These are phyloP conservation scores for Sinelater perroti DNA, from an alignment of 2,888 invertebrate species.

Conservation along the genomic window DNA sequence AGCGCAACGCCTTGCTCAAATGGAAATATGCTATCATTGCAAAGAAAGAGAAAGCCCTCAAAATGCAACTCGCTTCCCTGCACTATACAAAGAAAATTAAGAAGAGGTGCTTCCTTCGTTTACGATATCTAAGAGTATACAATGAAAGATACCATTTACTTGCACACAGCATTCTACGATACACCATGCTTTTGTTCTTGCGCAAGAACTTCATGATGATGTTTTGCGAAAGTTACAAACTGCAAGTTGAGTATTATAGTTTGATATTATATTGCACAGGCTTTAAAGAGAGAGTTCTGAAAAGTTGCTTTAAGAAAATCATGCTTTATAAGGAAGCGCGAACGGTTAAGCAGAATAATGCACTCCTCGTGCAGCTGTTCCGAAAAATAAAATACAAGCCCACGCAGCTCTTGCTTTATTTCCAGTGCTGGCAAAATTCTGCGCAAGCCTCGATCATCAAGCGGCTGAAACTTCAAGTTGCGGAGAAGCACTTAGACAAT, in stretches of 20 bases:
- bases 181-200: conserved; percentile 11
- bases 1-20: conserved; percentile 41
- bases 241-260: background rate
- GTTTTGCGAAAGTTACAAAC: background rate
- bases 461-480: conserved; percentile 33
- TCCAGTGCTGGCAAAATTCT: conserved; percentile 45
- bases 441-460: conserved; percentile 24
- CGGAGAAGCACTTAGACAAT: conserved; percentile 26
- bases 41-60: conserved; percentile 39
- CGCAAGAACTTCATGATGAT: background rate
- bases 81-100: conserved; percentile 44
- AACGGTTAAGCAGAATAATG: conserved; percentile 37
- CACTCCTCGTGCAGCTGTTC: conserved; percentile 40
- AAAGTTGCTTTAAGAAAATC: conserved; percentile 42
- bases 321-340: conserved; percentile 39
- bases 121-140: conserved; percentile 8
- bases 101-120: conserved; percentile 32
- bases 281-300: conserved; percentile 22
- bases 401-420: conserved; percentile 36
- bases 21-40: conserved; percentile 43
- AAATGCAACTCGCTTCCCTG: conserved; percentile 42
- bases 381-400: conserved; percentile 45
- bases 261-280: background rate
- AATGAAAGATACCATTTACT: background rate
- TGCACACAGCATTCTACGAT: background rate